Conservation (phyloP, 2,113 vertebrate genomes). For the Psilopogon haemacephalus region DNA sequence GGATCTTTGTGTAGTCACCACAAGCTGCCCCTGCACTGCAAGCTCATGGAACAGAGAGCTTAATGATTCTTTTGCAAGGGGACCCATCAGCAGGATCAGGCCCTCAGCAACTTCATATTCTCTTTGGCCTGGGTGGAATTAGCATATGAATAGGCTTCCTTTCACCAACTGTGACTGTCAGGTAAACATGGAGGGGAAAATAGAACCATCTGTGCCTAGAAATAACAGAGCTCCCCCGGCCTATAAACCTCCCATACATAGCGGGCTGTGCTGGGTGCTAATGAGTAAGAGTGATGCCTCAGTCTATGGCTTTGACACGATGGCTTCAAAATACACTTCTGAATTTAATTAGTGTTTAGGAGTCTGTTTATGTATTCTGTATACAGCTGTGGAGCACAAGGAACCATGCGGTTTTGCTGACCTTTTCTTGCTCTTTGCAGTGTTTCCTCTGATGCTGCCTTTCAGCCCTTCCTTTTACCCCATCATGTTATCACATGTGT, state of each 20-base stretch:
- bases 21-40: rapidly evolving
- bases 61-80: rapidly evolving
- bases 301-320: neutral
- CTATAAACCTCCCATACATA: rapidly evolving
- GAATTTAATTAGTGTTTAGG: conserved; percentile 30
- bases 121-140: neutral
- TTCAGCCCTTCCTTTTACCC: neutral
- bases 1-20: neutral
- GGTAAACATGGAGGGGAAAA: neutral
- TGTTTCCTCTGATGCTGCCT: neutral
- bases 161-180: neutral
- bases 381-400: conserved; percentile 33
- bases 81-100: neutral
- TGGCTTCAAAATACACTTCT: neutral
- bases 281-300: neutral
- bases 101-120: neutral
- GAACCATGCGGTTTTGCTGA: neutral
- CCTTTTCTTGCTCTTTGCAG: neutral
- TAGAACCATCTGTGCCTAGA: neutral
- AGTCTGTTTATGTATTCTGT: neutral
- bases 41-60: rapidly evolving
- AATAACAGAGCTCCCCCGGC: neutral
- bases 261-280: neutral
- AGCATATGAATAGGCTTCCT: neutral
- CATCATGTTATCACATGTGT: rapidly evolving